Percentiles rank a stretch among this genome's conserved stretches.
These are phyloP conservation scores for Threskiornis aethiopicus DNA, from an alignment of 2,797 vertebrate genomes.

Conservation along the genomic window DNA sequence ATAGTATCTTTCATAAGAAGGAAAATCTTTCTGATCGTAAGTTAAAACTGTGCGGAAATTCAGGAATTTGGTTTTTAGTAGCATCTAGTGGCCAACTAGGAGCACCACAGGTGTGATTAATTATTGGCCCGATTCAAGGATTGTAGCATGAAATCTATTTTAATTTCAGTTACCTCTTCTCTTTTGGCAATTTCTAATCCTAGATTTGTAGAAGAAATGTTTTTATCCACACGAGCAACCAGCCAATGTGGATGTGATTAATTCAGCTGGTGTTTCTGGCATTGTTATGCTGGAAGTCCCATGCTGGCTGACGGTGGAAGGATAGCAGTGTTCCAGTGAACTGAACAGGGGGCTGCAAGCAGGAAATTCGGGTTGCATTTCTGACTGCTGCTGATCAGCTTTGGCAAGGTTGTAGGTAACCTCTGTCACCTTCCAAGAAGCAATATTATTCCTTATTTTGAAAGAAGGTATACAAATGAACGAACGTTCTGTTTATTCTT, in stretches of 20 bases:
- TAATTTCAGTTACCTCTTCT: neutral
- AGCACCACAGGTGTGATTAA: neutral
- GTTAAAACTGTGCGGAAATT: neutral
- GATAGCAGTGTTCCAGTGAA: neutral
- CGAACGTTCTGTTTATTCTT: neutral
- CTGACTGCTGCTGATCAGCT: neutral
- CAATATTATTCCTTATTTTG: neutral
- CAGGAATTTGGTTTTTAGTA: neutral
- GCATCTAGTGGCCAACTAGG: neutral
- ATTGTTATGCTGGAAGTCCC: neutral
- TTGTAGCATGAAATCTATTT: neutral
- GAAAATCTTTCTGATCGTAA: neutral
- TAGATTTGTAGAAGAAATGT: neutral
- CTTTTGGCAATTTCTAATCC: neutral
- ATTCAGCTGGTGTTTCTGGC: neutral
- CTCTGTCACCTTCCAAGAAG: neutral
- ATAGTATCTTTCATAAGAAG: neutral
- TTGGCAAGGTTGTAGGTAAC: neutral
- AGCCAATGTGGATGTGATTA: neutral
- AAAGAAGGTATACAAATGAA: neutral
- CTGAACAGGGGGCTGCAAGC: fast-evolving
- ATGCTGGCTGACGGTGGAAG: neutral
- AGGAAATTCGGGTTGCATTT: neutral
- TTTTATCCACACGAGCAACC: neutral
- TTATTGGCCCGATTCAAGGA: neutral